Evolutionary conservation across 2,113 vertebrate genomes (phyloP).

Genomic region (Pelusios castaneus): DNA sequence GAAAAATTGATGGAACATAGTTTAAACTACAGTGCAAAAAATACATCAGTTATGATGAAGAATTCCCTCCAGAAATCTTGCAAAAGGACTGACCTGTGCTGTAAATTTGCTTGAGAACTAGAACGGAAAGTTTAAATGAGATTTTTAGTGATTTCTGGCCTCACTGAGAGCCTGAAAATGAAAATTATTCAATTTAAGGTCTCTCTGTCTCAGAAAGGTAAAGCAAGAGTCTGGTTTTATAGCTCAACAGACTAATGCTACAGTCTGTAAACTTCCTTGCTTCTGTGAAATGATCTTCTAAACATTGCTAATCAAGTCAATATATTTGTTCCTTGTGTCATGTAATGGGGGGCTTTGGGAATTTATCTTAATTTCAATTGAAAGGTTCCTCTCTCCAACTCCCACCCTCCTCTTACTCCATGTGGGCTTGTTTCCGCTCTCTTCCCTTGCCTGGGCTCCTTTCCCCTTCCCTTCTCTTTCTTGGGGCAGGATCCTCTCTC

Average conservation of each 20-base stretch:
- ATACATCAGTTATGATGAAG: constrained; percentile 36
- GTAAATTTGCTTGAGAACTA: constrained; percentile 70
- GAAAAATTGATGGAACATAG: constrained; percentile 60
- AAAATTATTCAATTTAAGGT: constrained; percentile 72
- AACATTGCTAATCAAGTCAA: constrained; percentile 42
- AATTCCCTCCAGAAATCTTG: constrained; percentile 62
- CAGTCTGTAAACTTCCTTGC: background rate
- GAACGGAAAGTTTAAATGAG: constrained; percentile 68
- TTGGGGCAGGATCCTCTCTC: too few relatives aligned
- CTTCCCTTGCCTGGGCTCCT: too few relatives aligned
- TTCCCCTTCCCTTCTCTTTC: too few relatives aligned
- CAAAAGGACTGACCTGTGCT: constrained; percentile 49
- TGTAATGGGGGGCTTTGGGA: constrained; percentile 22
- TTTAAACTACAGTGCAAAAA: constrained; percentile 39
- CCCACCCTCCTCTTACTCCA: too few relatives aligned
- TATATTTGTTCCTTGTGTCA: constrained; percentile 52
- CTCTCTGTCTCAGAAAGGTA: constrained; percentile 48
- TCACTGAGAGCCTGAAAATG: constrained; percentile 65
- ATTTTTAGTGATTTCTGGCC: constrained; percentile 75
- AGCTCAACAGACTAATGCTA: background rate
- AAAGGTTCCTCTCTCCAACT: too few relatives aligned
- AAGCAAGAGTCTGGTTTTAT: constrained; percentile 23
- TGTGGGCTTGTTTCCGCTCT: too few relatives aligned
- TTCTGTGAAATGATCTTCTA: constrained; percentile 31
- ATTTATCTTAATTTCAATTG: constrained; percentile 50